Conservation (phyloP, 2,797 vertebrate species). For the Oreortyx pictus region DNA sequence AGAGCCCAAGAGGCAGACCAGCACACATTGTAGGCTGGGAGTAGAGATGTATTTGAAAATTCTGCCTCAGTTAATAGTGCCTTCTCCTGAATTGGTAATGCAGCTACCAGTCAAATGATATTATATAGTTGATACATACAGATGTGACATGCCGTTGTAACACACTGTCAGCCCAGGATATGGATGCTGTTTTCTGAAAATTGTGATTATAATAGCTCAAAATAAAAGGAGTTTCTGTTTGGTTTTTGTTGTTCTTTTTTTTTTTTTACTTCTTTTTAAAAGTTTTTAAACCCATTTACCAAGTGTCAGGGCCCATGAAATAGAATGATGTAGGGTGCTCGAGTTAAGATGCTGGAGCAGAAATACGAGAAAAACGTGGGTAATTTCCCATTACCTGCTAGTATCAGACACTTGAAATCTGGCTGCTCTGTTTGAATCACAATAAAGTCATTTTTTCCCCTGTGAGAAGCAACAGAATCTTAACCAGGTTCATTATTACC, state of each 20-base stretch:
- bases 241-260: background rate
- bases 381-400: constrained; percentile 69
- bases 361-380: constrained; percentile 58
- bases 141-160: constrained; percentile 46
- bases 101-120: background rate
- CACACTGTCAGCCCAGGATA: constrained; percentile 12
- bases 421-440: constrained; percentile 57
- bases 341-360: constrained; percentile 56
- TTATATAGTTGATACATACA: constrained; percentile 48
- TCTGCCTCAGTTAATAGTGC: background rate
- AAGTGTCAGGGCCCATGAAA: constrained; percentile 58
- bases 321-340: constrained; percentile 53
- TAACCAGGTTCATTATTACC: constrained; percentile 48
- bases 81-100: constrained; percentile 10
- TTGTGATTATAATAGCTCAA: constrained; percentile 24
- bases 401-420: constrained; percentile 65
- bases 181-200: constrained; percentile 43
- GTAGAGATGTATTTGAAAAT: constrained; percentile 6
- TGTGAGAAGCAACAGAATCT: constrained; percentile 48
- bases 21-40: background rate
- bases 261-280: constrained; percentile 2
- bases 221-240: constrained; percentile 9
- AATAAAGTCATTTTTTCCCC: constrained; percentile 59
- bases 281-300: constrained; percentile 62
- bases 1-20: background rate